phyloP scores from a whole-genome alignment of 2,888 invertebrate species.

The Homarus gammarus region DNA sequence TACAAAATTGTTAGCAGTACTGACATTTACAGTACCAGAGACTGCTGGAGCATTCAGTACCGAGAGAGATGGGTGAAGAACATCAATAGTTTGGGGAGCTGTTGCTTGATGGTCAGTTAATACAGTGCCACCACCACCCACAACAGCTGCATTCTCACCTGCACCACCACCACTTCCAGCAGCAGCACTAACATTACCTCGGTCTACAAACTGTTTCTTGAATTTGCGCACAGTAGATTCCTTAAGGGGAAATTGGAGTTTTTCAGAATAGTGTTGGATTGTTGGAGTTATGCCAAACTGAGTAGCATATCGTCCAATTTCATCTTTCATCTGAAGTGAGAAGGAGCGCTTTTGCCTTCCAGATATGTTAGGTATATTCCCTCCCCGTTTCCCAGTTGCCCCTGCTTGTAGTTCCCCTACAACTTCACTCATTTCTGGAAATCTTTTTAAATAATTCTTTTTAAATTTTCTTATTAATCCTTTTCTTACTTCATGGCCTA shows the following conservation, averaged over 20 bases:
- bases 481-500: conserved; percentile 76
- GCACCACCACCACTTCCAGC: conserved; percentile 10
- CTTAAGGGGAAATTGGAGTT: conserved; percentile 77
- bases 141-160: conserved; percentile 35
- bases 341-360: conserved; percentile 67
- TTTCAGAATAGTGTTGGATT: conserved; percentile 77
- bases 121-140: conserved; percentile 49
- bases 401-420: conserved; percentile 58
- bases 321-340: conserved; percentile 76
- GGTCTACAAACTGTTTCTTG: conserved; percentile 76
- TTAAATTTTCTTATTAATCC: conserved; percentile 77
- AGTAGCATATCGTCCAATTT: conserved; percentile 77
- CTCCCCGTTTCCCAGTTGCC: conserved; percentile 40
- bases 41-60: conserved; percentile 74
- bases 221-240: conserved; percentile 77
- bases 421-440: conserved; percentile 72
- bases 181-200: conserved; percentile 29
- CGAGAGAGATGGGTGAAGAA: conserved; percentile 76
- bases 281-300: conserved; percentile 76
- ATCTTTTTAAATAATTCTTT: conserved; percentile 76
- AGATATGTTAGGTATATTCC: conserved; percentile 28
- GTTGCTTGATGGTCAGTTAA: conserved; percentile 63
- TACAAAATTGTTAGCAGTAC: conserved; percentile 67
- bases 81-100: conserved; percentile 75
- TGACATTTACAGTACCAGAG: conserved; percentile 71